Base-by-base conservation (phyloP, 37 sponge, comb jelly and placozoan genomes). In the Ianthella basta region DNA sequence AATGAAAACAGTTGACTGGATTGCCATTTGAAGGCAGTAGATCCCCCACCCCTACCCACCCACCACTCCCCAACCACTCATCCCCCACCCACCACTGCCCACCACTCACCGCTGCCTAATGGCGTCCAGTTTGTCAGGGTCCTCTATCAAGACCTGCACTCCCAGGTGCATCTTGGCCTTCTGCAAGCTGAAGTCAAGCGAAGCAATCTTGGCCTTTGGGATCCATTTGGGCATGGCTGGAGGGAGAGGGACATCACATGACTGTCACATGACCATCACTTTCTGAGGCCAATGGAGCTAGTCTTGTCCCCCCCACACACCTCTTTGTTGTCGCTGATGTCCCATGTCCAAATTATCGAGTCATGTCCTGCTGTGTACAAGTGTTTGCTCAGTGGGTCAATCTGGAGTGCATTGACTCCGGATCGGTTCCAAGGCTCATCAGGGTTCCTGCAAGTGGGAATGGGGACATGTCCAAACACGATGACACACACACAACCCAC, bases 101-200 rank as follows among this genome's bases (percentile, higher is more conserved):
- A 0, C 15, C 59, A 65, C 91, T 1, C 34, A 89, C 96, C 96
- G 81, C 70, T 93, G 67, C 68, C 99, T 87, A 72, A 99, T 95
- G 69, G 87, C 99, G 12, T 92, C 95, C 65, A 99, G 89, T 60
- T 99, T 99, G 72, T 93, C 94, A 8, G 99, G 99, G 34, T 99
- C 96, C 29, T 93, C 90, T 27, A 99, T 85, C 25, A 99, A 78
- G 16, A 99, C 97, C 38, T 89, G 80, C 16, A 99, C 89, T 6
- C 99, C 99, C 80, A 99, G 56, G n/a, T 92, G 72, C 96, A 99
- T 93, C 82, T 97, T 97, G 30, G 94, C 80, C 82, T 99, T 99
- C 80, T 99, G 95, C 39, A 99, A 78, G 56, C 90, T 92, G 88
- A 99, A 99, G 85, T 96, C 95, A 53, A 99, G 83, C 30, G 93